These are phyloP conservation scores for Psilanteris sp. DNA, from an alignment of 1,140 invertebrate species.

Conservation along the genomic window DNA sequence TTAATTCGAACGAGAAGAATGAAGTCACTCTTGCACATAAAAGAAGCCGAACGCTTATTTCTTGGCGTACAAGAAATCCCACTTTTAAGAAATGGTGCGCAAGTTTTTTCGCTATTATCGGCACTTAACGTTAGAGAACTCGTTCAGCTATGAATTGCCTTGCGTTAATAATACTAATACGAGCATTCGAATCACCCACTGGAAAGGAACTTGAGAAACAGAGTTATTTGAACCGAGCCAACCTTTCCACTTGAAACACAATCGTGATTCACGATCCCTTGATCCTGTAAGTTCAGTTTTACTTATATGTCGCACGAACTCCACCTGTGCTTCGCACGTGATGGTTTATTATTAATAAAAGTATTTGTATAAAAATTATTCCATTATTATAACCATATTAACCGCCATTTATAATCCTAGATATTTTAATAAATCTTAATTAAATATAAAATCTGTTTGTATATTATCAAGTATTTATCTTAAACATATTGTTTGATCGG, in stretches of 20 bases:
- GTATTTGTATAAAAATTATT: conserved; percentile 49
- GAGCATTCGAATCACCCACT: conserved; percentile 61
- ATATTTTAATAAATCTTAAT: no score
- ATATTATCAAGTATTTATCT: no score
- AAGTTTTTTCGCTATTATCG: conserved; percentile 64
- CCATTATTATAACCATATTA: no score
- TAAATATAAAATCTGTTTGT: no score
- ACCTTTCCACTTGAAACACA: conserved; percentile 65
- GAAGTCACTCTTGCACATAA: conserved; percentile 54
- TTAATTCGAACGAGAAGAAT: conserved; percentile 63
- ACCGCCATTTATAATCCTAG: no score
- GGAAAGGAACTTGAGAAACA: conserved; percentile 59
- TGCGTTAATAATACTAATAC: conserved; percentile 66
- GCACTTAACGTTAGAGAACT: conserved; percentile 55
- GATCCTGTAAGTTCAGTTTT: conserved; percentile 50
- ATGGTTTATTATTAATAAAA: conserved; percentile 42
- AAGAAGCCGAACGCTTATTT: conserved; percentile 50
- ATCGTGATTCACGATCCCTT: conserved; percentile 64
- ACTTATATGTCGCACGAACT: conserved; percentile 52
- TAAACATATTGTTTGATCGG: no score
- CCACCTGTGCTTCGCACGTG: conserved; percentile 3
- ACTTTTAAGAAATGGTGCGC: conserved; percentile 61
- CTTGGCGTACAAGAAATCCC: conserved; percentile 58
- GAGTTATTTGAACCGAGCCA: conserved; percentile 60
- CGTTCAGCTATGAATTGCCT: conserved; percentile 55